These are phyloP conservation scores for Cyprinodon variegatus DNA, from an alignment of 2,113 vertebrate genomes.

Conservation along the genomic window DNA sequence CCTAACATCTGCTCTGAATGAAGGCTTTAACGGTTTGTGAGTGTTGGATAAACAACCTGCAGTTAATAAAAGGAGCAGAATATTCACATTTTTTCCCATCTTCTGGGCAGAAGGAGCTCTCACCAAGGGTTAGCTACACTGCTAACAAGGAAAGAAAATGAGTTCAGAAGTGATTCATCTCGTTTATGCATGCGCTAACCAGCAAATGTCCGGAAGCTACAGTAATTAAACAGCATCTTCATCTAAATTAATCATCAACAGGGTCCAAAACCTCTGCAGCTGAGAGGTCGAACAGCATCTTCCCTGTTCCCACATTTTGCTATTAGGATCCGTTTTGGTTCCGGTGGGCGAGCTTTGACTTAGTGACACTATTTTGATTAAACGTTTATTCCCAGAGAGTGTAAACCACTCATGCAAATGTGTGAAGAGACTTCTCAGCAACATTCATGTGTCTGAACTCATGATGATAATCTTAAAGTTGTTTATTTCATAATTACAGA, in stretches of 20 bases:
- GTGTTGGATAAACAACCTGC: neutral
- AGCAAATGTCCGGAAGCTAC: neutral
- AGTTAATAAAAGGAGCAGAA: neutral
- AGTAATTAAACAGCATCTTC: constrained; percentile 4
- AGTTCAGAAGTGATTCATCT: neutral
- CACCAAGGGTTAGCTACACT: neutral
- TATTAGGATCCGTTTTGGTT: neutral
- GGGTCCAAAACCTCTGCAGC: neutral
- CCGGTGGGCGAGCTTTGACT: neutral
- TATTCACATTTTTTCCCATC: neutral
- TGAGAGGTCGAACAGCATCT: neutral
- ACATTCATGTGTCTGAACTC: neutral
- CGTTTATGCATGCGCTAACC: too few species aligned
- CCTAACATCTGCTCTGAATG: constrained; percentile 18
- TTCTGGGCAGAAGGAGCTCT: neutral
- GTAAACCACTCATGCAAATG: neutral
- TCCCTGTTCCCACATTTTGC: neutral
- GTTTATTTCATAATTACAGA: neutral
- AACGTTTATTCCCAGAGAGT: neutral
- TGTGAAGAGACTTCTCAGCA: neutral
- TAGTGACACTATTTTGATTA: neutral
- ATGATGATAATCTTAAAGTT: neutral
- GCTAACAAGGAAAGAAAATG: neutral
- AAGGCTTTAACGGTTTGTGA: constrained; percentile 8
- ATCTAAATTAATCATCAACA: constrained; percentile 2